These are phyloP conservation scores for Morbakka virulenta DNA, from an alignment of 30 jellyfish, hydroid and myxozoan species.

Conservation along the genomic window DNA sequence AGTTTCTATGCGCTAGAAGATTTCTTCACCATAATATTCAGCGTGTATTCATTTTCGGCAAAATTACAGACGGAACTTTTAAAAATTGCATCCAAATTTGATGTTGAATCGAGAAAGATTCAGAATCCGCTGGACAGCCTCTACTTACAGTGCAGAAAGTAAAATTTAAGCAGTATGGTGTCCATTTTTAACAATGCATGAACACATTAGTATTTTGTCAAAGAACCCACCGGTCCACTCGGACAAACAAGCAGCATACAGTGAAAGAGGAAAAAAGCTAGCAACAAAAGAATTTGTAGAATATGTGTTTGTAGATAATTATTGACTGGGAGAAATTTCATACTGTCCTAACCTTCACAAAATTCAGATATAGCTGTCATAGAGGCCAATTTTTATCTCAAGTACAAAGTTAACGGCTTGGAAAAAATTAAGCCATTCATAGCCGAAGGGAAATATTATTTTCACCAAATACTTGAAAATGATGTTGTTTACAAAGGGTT, in stretches of 20 bases:
- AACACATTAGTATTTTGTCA: conserved; percentile 6
- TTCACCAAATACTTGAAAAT: too few relatives aligned
- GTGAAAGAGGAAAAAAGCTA: conserved; percentile 16
- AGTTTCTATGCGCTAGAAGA: conserved; percentile 18
- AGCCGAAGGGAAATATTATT: conserved; percentile 28
- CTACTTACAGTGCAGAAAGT: conserved; percentile 49
- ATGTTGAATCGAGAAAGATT: conserved; percentile 40
- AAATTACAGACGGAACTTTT: conserved; percentile 27
- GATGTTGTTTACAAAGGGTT: too few relatives aligned
- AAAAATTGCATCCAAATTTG: conserved; percentile 25
- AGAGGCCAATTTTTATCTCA: conserved; percentile 30
- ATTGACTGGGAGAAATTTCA: conserved; percentile 29
- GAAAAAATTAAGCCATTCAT: conserved; percentile 23
- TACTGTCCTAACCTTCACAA: conserved; percentile 31
- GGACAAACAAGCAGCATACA: neutral
- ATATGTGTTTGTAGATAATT: conserved; percentile 22
- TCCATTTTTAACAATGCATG: too few relatives aligned
- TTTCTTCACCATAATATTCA: conserved; percentile 16
- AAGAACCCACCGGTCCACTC: conserved; percentile 10
- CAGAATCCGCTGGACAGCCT: conserved; percentile 52
- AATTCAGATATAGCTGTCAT: conserved; percentile 1
- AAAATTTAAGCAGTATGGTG: conserved; percentile 36
- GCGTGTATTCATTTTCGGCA: conserved; percentile 22
- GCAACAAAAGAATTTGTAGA: conserved; percentile 37
- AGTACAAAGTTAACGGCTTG: conserved; percentile 15